These are phyloP conservation scores for Sesia apiformis DNA, from an alignment of 2,888 invertebrate species.

Conservation along the genomic window DNA sequence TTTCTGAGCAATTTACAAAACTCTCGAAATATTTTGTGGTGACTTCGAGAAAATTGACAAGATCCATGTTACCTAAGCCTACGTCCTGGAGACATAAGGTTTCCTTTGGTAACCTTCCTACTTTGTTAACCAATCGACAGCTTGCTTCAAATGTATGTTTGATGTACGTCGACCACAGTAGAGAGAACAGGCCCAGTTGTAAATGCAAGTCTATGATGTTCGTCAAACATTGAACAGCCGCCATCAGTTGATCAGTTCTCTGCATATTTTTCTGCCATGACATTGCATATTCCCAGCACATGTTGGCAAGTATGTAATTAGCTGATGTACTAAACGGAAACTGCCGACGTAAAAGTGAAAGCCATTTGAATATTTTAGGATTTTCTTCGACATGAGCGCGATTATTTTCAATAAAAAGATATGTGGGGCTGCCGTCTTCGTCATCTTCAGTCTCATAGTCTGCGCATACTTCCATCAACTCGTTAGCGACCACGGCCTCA, in stretches of 20 bases:
- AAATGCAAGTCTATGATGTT: conserved; percentile 79
- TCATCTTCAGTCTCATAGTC: conserved; percentile 17
- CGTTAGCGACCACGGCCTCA: conserved; percentile 71
- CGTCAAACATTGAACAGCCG: conserved; percentile 81
- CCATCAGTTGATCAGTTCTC: conserved; percentile 77
- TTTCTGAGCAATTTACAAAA: conserved; percentile 55
- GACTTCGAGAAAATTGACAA: conserved; percentile 64
- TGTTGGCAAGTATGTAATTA: conserved; percentile 86
- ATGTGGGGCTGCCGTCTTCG: conserved; percentile 34
- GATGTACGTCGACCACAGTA: conserved; percentile 93
- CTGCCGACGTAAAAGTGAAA: conserved; percentile 79
- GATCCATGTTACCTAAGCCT: conserved; percentile 78
- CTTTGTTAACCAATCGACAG: conserved; percentile 85
- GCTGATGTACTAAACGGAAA: conserved; percentile 91
- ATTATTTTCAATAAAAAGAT: conserved; percentile 47
- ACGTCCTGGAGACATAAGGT: conserved; percentile 85
- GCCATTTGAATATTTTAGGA: conserved; percentile 73
- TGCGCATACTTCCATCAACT: conserved; percentile 43
- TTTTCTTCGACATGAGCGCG: conserved; percentile 48
- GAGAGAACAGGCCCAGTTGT: conserved; percentile 85
- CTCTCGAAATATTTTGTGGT: conserved; percentile 61
- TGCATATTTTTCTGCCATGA: conserved; percentile 88
- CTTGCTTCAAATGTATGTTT: conserved; percentile 84
- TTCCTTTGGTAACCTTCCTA: conserved; percentile 90
- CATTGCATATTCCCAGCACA: conserved; percentile 93